phyloP scores from a whole-genome alignment of 2,888 invertebrate genomes.

The Dolomedes plantarius region DNA sequence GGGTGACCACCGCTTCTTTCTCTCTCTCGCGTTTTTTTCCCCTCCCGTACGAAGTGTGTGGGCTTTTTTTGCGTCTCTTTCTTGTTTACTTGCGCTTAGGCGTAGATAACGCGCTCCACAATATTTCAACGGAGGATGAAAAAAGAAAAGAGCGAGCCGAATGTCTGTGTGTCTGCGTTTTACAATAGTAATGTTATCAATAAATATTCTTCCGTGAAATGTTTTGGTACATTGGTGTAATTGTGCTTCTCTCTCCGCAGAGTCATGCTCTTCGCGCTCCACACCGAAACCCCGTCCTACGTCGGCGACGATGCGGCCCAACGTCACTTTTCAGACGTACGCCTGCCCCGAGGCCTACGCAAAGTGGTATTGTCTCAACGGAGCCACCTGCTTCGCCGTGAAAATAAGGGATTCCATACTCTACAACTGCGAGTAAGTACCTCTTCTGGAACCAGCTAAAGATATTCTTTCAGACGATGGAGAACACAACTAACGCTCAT shows the following conservation, averaged over 20 bases:
- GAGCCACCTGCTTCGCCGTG: slow-evolving; percentile 95
- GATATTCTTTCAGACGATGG: too few species aligned
- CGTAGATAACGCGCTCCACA: too few species aligned
- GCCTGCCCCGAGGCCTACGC: slow-evolving; percentile 94
- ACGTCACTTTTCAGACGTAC: slow-evolving; percentile 96
- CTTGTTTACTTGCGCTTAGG: slow-evolving; percentile 43
- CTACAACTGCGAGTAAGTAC: slow-evolving; percentile 93
- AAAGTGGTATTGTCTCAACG: slow-evolving; percentile 96
- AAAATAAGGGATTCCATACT: slow-evolving; percentile 94
- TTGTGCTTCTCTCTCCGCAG: slow-evolving; percentile 77
- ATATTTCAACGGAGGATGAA: too few species aligned
- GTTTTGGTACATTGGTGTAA: too few species aligned
- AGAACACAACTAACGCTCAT: too few species aligned
- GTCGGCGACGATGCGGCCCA: slow-evolving; percentile 89
- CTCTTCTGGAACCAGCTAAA: too few species aligned
- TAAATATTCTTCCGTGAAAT: too few species aligned
- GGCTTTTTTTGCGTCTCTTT: slow-evolving; percentile 41
- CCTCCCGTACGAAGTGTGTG: slow-evolving; percentile 44
- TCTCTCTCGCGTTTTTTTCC: slow-evolving; percentile 18
- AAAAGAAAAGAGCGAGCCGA: too few species aligned
- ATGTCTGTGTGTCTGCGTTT: too few species aligned
- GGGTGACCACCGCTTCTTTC: slow-evolving; percentile 22
- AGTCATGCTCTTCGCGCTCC: slow-evolving; percentile 85
- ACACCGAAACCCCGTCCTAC: slow-evolving; percentile 84
- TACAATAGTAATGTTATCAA: too few species aligned